Base-by-base conservation (phyloP, 2,888 invertebrate species). In the Leptopilina myrica region DNA sequence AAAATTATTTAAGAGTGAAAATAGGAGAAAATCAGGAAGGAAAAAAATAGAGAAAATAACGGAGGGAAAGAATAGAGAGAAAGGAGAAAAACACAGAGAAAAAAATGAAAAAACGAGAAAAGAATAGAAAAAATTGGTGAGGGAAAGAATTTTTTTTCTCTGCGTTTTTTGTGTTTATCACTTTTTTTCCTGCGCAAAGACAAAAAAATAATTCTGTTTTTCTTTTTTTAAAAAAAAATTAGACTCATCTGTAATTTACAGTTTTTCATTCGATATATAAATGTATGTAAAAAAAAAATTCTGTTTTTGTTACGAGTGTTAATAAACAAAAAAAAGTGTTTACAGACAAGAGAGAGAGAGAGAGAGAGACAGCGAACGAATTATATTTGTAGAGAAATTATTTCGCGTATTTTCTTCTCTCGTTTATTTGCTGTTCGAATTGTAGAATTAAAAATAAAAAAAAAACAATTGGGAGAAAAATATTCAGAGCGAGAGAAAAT, bases 181-280 rank as follows among this genome's bases (percentile, higher is more conserved):
- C 14, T 33, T 59, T 82, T 80, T 83, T 33, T 33, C 33, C 33
- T 82, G 86, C 79, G 84, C 8, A 83, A 79, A 82, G 83, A 1
- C 83, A 79, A 82, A 83, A 11, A 49, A 49, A 83, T 85, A 43
- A 84, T 86, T 88, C 88, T 90, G 90, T 89, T 90, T 89, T 43
- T 43, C 7, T 43, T 1, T 43, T 1, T 0, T 20, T 1, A 20
- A 43, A 43, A 43, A 5, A 43, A 43, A 43, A 89, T 49, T 84
- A 85, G 86, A 86, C 26, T 73, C 33, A 26, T 33, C 53, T 79
- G 53, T 80, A 56, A 76, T 67, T 79, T 76, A 76, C n/a, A 64
- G 64, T 43, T 49, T 33, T 33, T 33, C 33, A 33, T 33, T 33
- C 33, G 33, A 33, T 33, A 33, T 33, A 4, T 67, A 67, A 78